Evolutionary conservation across 1,140 invertebrate genomes (phyloP), one percentile per base, ranked within the genome.

Genomic region (Caenorhabditis latens): DNA sequence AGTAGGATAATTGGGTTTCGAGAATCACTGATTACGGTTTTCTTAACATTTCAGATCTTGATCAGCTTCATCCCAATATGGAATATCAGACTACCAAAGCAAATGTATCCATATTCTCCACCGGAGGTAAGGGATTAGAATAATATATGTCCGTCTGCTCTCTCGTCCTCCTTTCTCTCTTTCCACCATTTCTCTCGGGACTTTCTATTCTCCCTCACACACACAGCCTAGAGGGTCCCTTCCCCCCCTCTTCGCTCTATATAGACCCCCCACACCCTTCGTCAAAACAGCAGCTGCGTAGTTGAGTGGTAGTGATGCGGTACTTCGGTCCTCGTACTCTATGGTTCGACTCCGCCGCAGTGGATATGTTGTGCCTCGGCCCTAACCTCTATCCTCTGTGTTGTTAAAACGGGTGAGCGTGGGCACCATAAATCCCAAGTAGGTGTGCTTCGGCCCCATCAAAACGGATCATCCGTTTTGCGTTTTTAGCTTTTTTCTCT

Each of bases 251-350:
- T 58, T n/a, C 4, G 4, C 55, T 58, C 21, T 32, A 58, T 13
- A 21, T 32, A 63, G 13, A 0, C 32, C 21, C 61, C 19, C 19
- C 61, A 1, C 6, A 63, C 61, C 6, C 32, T 7, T 8, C 7
- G 1, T 9, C 21, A 32, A 13, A 7, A 13, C 61, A 63, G 32
- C 61, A 19, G 61, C 61, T 63, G 61, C 32, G n/a, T 63, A 24
- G 61, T 63, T 2, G 9, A 63, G 61, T 40, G 61, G 61, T 63
- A 63, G 61, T 32, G 57, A 8, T 63, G 61, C 61, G 61, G 61
- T 63, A 63, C 61, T 63, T 63, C 61, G 61, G 61, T 63, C 61
- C 61, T 63, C 61, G 61, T 63, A 24, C 61, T 63, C 61, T 63
- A 0, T 19, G 21, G 61, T 63, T 63, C 61, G 14, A 63, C 61